These are phyloP conservation scores for Sceloporus tristichus DNA, from an alignment of 2,113 vertebrate species.

Conservation along the genomic window DNA sequence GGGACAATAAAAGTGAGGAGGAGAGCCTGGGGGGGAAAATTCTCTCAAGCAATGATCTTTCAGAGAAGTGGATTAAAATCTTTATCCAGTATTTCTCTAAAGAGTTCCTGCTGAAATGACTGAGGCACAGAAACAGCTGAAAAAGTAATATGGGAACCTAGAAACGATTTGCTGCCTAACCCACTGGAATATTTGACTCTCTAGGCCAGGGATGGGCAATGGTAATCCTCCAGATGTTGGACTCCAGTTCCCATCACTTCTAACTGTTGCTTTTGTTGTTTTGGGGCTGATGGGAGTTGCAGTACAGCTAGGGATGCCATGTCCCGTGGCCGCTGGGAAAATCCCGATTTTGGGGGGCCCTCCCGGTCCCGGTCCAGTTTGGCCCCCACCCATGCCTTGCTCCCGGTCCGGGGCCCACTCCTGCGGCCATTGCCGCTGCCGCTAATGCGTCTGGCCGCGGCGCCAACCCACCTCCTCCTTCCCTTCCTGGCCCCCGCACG, in stretches of 20 bases:
- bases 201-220: not conserved
- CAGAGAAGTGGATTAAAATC: conserved; percentile 1
- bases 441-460: too few species aligned
- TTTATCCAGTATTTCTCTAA: not conserved
- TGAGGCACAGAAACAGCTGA: conserved; percentile 13
- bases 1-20: accelerated
- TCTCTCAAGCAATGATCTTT: conserved; percentile 50
- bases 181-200: not conserved
- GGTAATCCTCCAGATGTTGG: not conserved
- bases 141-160: not conserved
- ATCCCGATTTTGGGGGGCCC: too few species aligned
- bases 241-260: not conserved
- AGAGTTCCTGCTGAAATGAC: conserved; percentile 35
- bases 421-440: too few species aligned
- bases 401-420: too few species aligned
- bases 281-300: not conserved
- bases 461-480: too few species aligned
- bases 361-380: too few species aligned
- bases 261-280: not conserved
- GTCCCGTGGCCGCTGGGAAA: too few species aligned
- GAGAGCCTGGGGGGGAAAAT: conserved; percentile 20
- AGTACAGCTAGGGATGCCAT: not conserved
- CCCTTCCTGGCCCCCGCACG: too few species aligned
- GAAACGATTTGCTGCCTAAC: not conserved
- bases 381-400: too few species aligned